phyloP scores from a whole-genome alignment of 2,113 vertebrate genomes.

The Aplodontia rufa region DNA sequence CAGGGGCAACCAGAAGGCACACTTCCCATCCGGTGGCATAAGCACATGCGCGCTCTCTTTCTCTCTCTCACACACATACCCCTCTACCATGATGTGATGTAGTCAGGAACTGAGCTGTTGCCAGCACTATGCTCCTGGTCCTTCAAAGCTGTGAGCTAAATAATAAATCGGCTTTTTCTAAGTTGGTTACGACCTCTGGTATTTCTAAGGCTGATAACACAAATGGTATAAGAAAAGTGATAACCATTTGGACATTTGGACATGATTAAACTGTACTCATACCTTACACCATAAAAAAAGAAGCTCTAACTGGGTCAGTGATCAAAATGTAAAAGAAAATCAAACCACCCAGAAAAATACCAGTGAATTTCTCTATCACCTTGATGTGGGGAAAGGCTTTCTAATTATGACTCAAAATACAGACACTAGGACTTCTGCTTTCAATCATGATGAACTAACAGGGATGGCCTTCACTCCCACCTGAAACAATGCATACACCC shows the following conservation, averaged over 20 bases:
- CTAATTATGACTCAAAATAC: background rate
- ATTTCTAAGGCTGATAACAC: background rate
- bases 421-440: no score
- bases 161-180: background rate
- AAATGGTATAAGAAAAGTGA: background rate
- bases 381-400: background rate
- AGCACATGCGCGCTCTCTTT: no score
- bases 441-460: background rate
- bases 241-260: background rate
- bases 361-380: background rate
- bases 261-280: background rate
- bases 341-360: background rate
- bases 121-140: no score
- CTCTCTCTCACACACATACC: background rate
- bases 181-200: no score
- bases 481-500: no score
- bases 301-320: background rate
- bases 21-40: no score
- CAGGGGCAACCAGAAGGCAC: no score
- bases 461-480: no score
- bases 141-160: background rate
- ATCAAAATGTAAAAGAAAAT: background rate
- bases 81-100: background rate
- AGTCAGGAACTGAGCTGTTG: background rate
- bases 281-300: no score